phyloP scores from a whole-genome alignment of 23 tunicate genomes.

The Aplidium turbinatum region DNA sequence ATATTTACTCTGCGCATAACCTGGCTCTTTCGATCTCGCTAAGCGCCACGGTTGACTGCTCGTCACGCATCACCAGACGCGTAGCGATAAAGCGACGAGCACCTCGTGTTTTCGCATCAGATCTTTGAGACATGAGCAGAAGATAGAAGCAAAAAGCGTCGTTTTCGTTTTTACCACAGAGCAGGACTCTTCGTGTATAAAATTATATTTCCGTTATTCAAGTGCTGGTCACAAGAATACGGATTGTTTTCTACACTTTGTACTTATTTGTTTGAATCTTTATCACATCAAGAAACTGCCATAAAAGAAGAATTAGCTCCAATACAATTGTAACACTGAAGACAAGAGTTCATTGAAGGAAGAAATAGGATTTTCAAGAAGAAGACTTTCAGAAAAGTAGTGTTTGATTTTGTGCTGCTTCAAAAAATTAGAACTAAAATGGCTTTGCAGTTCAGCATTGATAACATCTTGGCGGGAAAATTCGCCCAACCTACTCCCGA shows the following conservation, averaged over 20 bases:
- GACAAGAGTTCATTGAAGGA: too few species aligned
- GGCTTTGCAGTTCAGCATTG: slow-evolving; percentile 94
- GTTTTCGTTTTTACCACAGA: slow-evolving; percentile 67
- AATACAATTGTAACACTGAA: not conserved
- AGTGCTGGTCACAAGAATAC: slow-evolving; percentile 93
- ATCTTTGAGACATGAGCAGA: slow-evolving; percentile 66
- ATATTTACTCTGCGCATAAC: too few species aligned
- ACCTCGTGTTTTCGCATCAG: slow-evolving; percentile 37
- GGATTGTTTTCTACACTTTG: slow-evolving; percentile 45
- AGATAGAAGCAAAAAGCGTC: slow-evolving; percentile 52
- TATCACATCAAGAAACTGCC: not conserved
- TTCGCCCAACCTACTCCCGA: slow-evolving; percentile 30
- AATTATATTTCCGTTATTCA: slow-evolving; percentile 54
- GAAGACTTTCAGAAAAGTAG: too few species aligned
- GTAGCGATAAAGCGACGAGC: too few species aligned
- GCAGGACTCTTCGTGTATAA: slow-evolving; percentile 93
- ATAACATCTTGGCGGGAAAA: slow-evolving; percentile 77
- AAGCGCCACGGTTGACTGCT: slow-evolving; percentile 29
- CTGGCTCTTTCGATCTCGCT: too few species aligned
- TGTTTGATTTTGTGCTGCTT: too few species aligned
- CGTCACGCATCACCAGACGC: too few species aligned
- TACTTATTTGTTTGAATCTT: slow-evolving; percentile 8
- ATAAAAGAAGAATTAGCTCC: not conserved
- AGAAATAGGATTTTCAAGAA: too few species aligned
- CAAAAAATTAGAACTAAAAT: slow-evolving; percentile 44